phyloP scores from a whole-genome alignment of 2,888 invertebrate species.

The Encarsia formosa region DNA sequence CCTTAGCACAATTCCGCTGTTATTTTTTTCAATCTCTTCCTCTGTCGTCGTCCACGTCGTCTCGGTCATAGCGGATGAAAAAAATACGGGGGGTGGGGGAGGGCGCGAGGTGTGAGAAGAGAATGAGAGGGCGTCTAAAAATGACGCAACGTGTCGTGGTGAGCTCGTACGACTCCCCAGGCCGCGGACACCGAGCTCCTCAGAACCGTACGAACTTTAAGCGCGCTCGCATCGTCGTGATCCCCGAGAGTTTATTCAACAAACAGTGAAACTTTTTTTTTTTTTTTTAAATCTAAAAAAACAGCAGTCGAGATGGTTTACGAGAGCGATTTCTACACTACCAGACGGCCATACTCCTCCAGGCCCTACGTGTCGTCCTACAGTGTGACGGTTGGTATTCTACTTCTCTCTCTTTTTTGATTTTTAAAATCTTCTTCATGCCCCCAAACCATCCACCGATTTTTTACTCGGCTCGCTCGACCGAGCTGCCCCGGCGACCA shows the following conservation, averaged over 20 bases:
- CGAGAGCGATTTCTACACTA: constrained; percentile 89
- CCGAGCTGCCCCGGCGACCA: constrained; percentile 21
- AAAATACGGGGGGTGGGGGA: constrained; percentile 9
- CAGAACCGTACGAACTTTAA: constrained; percentile 50
- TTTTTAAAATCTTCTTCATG: constrained; percentile 8
- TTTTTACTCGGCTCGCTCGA: constrained; percentile 25
- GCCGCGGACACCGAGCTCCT: constrained; percentile 23
- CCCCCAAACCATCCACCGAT: constrained; percentile 28
- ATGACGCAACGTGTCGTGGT: constrained; percentile 15
- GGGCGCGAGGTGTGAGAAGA: constrained; percentile 2
- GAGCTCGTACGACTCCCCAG: constrained; percentile 7
- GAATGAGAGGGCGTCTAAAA: constrained; percentile 25
- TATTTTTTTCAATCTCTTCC: constrained; percentile 32
- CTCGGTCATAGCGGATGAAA: neutral
- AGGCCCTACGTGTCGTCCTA: constrained; percentile 68
- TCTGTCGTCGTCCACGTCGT: constrained; percentile 14
- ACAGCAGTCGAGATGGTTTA: constrained; percentile 70
- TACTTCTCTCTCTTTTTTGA: neutral
- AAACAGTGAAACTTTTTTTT: constrained; percentile 17
- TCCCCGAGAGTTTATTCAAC: neutral
- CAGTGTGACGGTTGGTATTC: constrained; percentile 74
- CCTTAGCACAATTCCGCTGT: constrained; percentile 51
- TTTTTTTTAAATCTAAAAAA: constrained; percentile 5
- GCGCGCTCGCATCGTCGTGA: constrained; percentile 41
- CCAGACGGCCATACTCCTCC: constrained; percentile 79